Percentiles rank a stretch among this genome's conserved stretches.
These are phyloP conservation scores for Panurus biarmicus DNA, from an alignment of 2,113 vertebrate genomes.

Conservation along the genomic window DNA sequence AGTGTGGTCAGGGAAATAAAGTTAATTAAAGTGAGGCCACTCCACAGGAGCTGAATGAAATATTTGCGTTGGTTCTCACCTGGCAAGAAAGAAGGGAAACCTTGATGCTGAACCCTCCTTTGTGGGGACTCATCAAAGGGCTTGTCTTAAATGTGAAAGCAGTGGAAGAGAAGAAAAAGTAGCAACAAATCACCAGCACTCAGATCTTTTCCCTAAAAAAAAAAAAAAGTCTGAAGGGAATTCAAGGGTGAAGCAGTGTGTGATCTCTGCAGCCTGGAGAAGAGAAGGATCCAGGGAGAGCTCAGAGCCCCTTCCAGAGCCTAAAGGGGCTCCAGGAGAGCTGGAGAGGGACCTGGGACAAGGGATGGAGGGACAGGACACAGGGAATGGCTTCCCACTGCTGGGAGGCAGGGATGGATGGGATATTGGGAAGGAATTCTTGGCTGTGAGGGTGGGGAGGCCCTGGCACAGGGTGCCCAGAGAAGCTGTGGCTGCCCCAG, in stretches of 20 bases:
- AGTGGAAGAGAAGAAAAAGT: neutral
- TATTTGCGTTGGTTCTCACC: neutral
- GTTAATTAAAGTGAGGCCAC: neutral
- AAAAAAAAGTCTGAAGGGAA: neutral
- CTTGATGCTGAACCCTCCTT: neutral
- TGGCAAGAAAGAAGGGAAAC: neutral
- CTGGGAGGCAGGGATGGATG: neutral
- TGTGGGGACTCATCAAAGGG: neutral
- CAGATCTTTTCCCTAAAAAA: neutral
- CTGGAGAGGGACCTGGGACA: neutral
- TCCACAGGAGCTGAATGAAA: neutral
- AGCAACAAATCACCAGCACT: neutral
- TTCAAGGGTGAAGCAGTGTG: neutral
- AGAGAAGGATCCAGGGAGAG: rapidly evolving
- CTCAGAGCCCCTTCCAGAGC: neutral
- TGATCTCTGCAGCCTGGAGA: neutral
- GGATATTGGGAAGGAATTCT: rapidly evolving
- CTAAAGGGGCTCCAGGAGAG: neutral
- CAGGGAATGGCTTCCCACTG: neutral
- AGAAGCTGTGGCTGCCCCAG: neutral
- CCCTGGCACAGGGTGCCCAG: neutral
- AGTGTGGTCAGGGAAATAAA: neutral
- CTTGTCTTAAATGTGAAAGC: neutral
- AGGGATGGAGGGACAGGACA: neutral
- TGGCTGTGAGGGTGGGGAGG: rapidly evolving